A percentile compares a stretch with the other conserved stretches of the same genome.
Evolutionary conservation across 2,888 invertebrate species (phyloP).

Genomic region (Yponomeuta sedellus): DNA sequence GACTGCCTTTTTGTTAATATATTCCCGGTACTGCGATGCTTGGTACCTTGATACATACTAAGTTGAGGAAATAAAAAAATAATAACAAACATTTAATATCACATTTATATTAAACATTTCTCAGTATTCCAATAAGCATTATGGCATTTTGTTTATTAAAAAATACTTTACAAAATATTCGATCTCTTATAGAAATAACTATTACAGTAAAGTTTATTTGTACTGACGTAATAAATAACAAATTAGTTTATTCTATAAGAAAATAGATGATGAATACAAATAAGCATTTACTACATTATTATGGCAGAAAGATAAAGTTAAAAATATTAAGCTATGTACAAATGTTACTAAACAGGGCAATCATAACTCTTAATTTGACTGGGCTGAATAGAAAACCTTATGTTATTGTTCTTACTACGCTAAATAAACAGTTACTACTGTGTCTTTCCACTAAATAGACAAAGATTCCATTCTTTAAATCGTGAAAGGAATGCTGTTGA

Average conservation of each 20-base stretch:
- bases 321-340: background rate
- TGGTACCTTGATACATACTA: background rate
- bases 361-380: background rate
- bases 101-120: background rate
- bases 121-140: constrained; percentile 1
- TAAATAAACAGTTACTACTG: background rate
- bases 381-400: background rate
- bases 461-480: no score
- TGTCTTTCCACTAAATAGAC: no score
- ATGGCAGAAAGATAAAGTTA: background rate
- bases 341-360: background rate
- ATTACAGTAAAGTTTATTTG: background rate
- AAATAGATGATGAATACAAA: background rate
- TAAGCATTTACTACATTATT: background rate
- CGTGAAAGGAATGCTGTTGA: no score
- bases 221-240: background rate
- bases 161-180: background rate
- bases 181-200: background rate
- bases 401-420: background rate
- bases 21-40: no score
- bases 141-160: background rate
- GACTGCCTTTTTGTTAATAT: no score
- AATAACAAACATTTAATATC: background rate
- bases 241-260: background rate
- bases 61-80: background rate